Percentiles rank a stretch among this genome's conserved stretches.
These are phyloP conservation scores for Naja naja DNA, from an alignment of 2,113 vertebrate genomes.

Conservation along the genomic window DNA sequence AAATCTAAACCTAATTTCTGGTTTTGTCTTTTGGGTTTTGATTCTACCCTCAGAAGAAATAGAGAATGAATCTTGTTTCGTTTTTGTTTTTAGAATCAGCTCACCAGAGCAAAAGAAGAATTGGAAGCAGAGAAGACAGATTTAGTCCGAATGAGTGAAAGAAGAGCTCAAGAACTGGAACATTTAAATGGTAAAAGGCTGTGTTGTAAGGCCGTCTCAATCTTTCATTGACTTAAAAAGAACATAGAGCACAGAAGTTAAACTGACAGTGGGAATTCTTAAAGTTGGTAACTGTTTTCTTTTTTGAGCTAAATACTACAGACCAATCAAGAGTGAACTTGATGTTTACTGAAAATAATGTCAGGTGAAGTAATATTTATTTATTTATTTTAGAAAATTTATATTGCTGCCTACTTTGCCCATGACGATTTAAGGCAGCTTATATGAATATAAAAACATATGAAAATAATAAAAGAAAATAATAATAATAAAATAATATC, in stretches of 20 bases:
- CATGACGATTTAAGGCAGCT: too few species aligned
- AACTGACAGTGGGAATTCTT: neutral
- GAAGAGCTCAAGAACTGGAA: slow-evolving; percentile 85
- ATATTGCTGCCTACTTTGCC: too few species aligned
- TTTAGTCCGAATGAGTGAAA: slow-evolving; percentile 86
- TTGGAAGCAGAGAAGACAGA: slow-evolving; percentile 92
- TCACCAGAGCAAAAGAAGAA: slow-evolving; percentile 86
- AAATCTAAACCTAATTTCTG: neutral
- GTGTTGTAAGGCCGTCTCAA: neutral
- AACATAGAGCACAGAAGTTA: neutral
- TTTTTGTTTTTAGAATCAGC: slow-evolving; percentile 70
- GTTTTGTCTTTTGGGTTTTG: neutral
- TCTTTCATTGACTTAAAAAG: neutral
- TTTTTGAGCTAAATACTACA: neutral
- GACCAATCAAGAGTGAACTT: neutral
- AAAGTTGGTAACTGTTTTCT: neutral
- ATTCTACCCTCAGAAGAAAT: neutral
- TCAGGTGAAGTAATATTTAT: neutral
- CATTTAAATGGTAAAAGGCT: slow-evolving; percentile 82
- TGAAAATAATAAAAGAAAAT: too few species aligned
- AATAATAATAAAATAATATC: too few species aligned
- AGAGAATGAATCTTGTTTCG: neutral
- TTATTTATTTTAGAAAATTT: too few species aligned
- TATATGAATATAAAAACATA: too few species aligned
- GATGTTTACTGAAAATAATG: neutral